Evolutionary conservation across 2,113 vertebrate genomes (phyloP).

Genomic region (Amblyornis subalaris): DNA sequence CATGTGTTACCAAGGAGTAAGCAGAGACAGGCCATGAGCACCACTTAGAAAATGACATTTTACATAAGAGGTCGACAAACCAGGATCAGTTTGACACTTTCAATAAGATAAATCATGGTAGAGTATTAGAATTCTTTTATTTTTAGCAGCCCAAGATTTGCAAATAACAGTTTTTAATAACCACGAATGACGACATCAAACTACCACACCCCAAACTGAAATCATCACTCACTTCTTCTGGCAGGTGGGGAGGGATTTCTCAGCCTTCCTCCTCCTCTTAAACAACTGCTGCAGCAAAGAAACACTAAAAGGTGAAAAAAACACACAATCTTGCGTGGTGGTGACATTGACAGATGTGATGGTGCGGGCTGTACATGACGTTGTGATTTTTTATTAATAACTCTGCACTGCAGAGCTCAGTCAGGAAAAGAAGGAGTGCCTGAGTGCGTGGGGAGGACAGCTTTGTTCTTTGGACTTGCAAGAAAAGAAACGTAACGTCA

Average conservation of each 20-base stretch:
- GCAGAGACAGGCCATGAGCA: not conserved
- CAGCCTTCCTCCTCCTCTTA: not conserved
- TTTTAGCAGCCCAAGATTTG: not conserved
- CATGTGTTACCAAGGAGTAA: not conserved
- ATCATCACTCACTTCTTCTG: not conserved
- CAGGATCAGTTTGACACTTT: not conserved
- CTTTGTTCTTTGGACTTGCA: slow-evolving; percentile 9
- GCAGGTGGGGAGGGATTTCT: not conserved
- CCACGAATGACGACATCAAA: rapidly evolving
- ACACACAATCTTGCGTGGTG: not conserved
- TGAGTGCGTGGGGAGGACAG: not conserved
- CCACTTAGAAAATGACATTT: rapidly evolving
- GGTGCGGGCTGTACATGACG: not conserved
- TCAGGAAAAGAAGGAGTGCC: not conserved
- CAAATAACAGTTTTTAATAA: not conserved
- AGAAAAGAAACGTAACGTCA: rapidly evolving
- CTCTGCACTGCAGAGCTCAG: slow-evolving; percentile 51
- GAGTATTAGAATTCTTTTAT: not conserved
- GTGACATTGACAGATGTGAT: slow-evolving; percentile 41
- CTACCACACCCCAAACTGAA: not conserved
- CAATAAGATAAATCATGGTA: not conserved
- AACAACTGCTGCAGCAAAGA: not conserved
- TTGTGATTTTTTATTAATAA: slow-evolving; percentile 59
- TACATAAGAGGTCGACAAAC: not conserved
- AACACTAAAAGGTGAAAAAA: not conserved